Evolutionary conservation across 1,140 invertebrate species (phyloP).

Genomic region (Chelonus insularis): DNA sequence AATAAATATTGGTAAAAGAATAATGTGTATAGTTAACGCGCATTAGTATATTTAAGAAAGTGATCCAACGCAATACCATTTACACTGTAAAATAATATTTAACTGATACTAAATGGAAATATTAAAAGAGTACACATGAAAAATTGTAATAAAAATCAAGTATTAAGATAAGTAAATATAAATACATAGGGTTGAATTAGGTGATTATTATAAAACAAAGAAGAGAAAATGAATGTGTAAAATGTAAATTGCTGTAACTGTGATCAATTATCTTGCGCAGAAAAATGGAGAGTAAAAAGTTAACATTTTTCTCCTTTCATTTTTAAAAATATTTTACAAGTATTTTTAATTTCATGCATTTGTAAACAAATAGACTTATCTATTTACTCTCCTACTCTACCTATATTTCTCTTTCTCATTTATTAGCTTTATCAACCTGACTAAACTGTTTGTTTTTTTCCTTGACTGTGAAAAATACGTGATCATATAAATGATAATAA

Average conservation of each 20-base stretch:
- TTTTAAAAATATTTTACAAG: too few species aligned
- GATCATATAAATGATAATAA: too few species aligned
- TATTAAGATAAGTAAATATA: slow-evolving; percentile 26
- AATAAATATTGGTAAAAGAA: slow-evolving; percentile 3
- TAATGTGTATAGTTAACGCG: slow-evolving; percentile 11
- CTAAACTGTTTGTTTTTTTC: too few species aligned
- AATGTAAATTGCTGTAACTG: slow-evolving; percentile 49
- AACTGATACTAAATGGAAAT: too few species aligned
- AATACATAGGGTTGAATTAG: slow-evolving; percentile 5
- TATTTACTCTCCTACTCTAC: too few species aligned
- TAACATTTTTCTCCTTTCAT: too few species aligned
- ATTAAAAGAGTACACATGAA: too few species aligned
- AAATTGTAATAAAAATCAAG: slow-evolving; percentile 10
- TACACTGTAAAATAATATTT: slow-evolving; percentile 26
- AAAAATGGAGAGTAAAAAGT: slow-evolving; percentile 15
- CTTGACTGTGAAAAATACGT: too few species aligned
- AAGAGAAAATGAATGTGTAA: slow-evolving; percentile 26
- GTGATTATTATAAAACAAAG: slow-evolving; percentile 6
- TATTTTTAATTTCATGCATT: too few species aligned
- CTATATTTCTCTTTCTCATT: too few species aligned
- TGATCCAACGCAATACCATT: slow-evolving; percentile 33
- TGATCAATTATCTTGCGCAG: slow-evolving; percentile 41
- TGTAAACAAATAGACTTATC: too few species aligned
- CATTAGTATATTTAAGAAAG: slow-evolving; percentile 26
- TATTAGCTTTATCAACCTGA: too few species aligned